phyloP scores from a whole-genome alignment of 2,888 invertebrate species.

The Mythimna albipuncta region DNA sequence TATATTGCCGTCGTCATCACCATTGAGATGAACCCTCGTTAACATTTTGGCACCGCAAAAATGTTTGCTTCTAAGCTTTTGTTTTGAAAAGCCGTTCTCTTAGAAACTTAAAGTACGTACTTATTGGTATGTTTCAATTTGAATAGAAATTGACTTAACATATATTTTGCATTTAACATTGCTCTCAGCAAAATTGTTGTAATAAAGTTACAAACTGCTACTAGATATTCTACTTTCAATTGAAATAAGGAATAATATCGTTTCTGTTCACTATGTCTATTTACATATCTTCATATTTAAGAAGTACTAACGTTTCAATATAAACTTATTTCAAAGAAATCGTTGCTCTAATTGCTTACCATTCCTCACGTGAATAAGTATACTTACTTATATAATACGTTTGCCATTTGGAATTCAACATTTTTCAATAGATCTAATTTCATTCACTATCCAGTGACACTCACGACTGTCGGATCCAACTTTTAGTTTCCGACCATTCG shows the following conservation, averaged over 20 bases:
- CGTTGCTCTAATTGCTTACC: slow-evolving; percentile 28
- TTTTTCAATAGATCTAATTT: slow-evolving; percentile 46
- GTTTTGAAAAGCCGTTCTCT: not conserved
- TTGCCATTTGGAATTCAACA: slow-evolving; percentile 18
- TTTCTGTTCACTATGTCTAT: slow-evolving; percentile 11
- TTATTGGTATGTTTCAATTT: not conserved
- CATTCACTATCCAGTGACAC: slow-evolving; percentile 37
- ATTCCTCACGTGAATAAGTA: slow-evolving; percentile 1
- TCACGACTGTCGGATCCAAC: slow-evolving; percentile 31
- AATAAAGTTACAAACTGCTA: not conserved
- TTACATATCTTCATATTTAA: slow-evolving; percentile 12
- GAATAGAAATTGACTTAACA: not conserved
- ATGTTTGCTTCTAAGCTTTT: not conserved
- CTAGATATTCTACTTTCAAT: not conserved
- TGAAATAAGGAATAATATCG: slow-evolving; percentile 3
- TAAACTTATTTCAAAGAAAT: slow-evolving; percentile 19
- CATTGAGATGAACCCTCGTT: not conserved
- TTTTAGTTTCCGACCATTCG: slow-evolving; percentile 45
- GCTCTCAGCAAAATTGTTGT: not conserved
- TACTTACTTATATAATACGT: not conserved
- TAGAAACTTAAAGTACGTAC: not conserved
- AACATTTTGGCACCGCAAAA: not conserved
- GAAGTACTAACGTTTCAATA: not conserved
- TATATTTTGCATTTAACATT: slow-evolving; percentile 4
- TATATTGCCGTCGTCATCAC: slow-evolving; percentile 2